Evolutionary conservation across 1,140 invertebrate genomes (phyloP), one percentile per base, ranked within the genome.

Genomic region (Paraescarpia echinospica): DNA sequence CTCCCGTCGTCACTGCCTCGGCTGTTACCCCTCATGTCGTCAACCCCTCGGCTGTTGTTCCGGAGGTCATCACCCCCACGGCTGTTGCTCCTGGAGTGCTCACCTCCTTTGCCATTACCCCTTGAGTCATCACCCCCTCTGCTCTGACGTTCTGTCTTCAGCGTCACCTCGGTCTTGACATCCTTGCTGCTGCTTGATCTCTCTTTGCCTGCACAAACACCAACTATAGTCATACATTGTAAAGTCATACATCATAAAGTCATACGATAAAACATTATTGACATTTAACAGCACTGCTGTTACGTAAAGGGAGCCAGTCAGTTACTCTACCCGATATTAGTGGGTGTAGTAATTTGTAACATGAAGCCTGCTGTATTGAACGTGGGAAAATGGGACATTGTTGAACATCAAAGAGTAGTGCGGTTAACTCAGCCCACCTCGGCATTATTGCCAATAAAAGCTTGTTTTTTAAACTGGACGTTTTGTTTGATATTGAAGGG

Each of bases 131-230:
- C n/a, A 92, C 90, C 91, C 93, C 92, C 88, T 93, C 91, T 77
- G 89, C 91, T 31, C 92, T 92, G 90, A 93, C 93, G 92, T 90
- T 94, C 94, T 93, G 92, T 51, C n/a, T 92, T 88, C 92, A 77
- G 8, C 22, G 59, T 77, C 59, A 77, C 59, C 27, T 77, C 77
- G 34, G 91, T 92, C 41, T 93, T 33, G 89, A 51, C 90, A 35
- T 93, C 89, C 51, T 88, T 27, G 35, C 89, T 91, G 18, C 12
- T 89, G 8, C 35, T 41, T 90, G 92, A 77, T 34, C 92, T 93
- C 90, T n/a, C 51, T 92, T 93, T 93, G 92, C 35, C 33, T 91
- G 91, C 4, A 91, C 34, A 51, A n/a, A 93, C 91, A 92, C 93
- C 27, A 33, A 33, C 33, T 35, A 93, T 22, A 89, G 89, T 22